Base-by-base conservation (phyloP, 2,888 invertebrate genomes). In the Melitaea athalia region DNA sequence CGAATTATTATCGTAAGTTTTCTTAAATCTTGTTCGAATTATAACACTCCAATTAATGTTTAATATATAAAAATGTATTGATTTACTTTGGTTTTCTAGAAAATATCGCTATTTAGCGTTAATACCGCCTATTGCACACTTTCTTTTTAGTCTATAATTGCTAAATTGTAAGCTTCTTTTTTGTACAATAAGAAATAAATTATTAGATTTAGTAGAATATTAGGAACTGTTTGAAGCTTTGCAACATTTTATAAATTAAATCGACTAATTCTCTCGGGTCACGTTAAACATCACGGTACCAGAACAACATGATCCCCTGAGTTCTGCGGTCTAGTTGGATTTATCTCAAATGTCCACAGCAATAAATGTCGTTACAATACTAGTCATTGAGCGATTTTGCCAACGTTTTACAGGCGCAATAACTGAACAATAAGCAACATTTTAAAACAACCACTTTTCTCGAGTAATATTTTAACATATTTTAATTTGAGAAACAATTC, bases 341-440 rank as follows among this genome's bases (percentile, higher is more conserved):
- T 38, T 62, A 45, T 55, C 55, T 42, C 31, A 53, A 57, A 31
- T 49, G 55, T 49, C 61, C 61, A 42, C 24, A 67, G n/a, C 66
- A 55, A 61, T 66, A 65, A 59, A 60, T 53, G 17, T 38, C 38
- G 38, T 33, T 43, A 11, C 49, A 31, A 52, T 14, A 55, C 53
- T 55, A 55, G 14, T 4, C 49, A 50, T 33, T 6, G 50, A 52
- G 62, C 14, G 31, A 14, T 55, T 33, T 55, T 31, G 14, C 53
- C 12, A 33, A 55, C 53, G 33, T 55, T 55, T n/a, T 14, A 14
- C 33, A 31, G 15, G 11, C 17, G 50, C 17, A 50, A 50, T 50
- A 11, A 15, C 10, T 0, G 17, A 50, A 50, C 15, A 17, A 8
- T 8, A 50, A 47, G 17, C 15, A 15, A 10, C 10, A 17, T 8